Evolutionary conservation across 2,113 vertebrate genomes (phyloP).

Genomic region (Pogonocichla stellata): DNA sequence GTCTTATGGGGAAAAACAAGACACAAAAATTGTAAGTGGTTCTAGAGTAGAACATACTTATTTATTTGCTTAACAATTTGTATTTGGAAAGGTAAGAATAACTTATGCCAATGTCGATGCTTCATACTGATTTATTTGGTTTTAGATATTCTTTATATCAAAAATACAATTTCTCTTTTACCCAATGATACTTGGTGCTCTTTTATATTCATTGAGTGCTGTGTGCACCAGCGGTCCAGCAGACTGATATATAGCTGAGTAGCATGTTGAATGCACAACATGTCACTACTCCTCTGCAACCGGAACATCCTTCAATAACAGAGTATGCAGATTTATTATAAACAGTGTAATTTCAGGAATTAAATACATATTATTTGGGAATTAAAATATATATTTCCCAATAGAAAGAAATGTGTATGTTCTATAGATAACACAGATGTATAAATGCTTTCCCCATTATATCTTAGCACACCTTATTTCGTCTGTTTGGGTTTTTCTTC

Average conservation of each 20-base stretch:
- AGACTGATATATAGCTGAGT: not conserved
- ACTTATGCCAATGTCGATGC: not conserved
- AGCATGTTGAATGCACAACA: not conserved
- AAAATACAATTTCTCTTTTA: not conserved
- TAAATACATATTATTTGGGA: not conserved
- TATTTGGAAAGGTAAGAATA: not conserved
- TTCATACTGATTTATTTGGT: not conserved
- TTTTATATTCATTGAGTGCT: not conserved
- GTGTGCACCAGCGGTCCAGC: not conserved
- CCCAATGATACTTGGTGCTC: not conserved
- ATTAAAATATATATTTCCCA: not conserved
- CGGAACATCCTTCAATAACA: not conserved
- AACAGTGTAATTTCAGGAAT: not conserved
- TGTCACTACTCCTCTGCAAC: not conserved
- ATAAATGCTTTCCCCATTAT: not conserved
- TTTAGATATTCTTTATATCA: not conserved
- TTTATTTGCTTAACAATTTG: not conserved
- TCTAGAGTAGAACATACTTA: not conserved
- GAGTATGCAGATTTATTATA: not conserved
- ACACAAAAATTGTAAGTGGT: not conserved
- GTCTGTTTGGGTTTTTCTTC: not conserved
- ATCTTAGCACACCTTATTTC: not conserved
- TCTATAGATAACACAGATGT: not conserved
- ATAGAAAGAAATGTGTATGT: not conserved
- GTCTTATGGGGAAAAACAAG: not conserved